phyloP scores from a whole-genome alignment of 2,113 vertebrate species.

The Patagioenas fasciata region DNA sequence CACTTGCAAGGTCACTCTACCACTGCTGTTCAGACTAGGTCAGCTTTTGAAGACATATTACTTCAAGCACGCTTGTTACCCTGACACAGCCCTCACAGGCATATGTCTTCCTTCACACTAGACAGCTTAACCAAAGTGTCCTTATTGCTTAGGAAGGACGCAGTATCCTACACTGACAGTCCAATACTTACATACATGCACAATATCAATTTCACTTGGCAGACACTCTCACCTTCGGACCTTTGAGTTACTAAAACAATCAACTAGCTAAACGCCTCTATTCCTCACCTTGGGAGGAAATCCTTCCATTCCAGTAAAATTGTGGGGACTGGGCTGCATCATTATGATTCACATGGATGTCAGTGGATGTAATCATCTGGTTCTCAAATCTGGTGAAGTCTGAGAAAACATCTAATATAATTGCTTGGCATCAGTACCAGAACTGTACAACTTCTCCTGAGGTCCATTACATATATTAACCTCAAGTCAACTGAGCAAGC shows the following conservation, averaged over 20 bases:
- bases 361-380: background rate
- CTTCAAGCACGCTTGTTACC: background rate
- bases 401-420: background rate
- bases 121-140: background rate
- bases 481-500: background rate
- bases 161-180: background rate
- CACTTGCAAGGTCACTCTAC: constrained; percentile 42
- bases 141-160: background rate
- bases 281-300: background rate
- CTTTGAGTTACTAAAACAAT: background rate
- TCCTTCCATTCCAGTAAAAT: background rate
- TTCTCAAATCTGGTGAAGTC: background rate
- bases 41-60: constrained; percentile 54
- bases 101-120: background rate
- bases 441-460: background rate
- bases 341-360: background rate
- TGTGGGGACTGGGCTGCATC: background rate
- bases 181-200: background rate
- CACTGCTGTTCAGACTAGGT: background rate
- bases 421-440: background rate
- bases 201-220: background rate
- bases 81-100: constrained; percentile 30
- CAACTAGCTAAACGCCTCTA: background rate
- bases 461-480: background rate
- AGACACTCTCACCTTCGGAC: background rate